Conservation (phyloP, 2,113 vertebrate species). For the Pitta sordida region DNA sequence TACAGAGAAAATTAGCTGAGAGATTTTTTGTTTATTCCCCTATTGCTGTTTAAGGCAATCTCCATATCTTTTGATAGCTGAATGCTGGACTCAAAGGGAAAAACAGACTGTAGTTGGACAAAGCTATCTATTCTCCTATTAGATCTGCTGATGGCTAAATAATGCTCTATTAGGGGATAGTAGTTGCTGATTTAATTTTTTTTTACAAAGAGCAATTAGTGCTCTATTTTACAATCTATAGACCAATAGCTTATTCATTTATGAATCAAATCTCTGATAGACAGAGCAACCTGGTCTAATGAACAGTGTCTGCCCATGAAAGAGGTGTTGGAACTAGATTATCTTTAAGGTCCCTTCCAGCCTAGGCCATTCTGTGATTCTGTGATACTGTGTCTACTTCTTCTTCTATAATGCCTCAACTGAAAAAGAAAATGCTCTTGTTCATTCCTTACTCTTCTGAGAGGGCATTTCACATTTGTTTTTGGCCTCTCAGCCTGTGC, state of each 20-base stretch:
- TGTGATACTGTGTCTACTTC: neutral
- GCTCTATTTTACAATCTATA: neutral
- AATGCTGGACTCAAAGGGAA: neutral
- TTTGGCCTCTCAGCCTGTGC: neutral
- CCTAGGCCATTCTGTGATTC: neutral
- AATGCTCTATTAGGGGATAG: neutral
- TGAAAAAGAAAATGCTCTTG: neutral
- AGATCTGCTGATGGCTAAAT: neutral
- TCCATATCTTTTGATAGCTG: neutral
- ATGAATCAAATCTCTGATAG: neutral
- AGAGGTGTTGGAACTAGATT: neutral
- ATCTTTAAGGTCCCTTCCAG: neutral
- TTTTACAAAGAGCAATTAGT: neutral
- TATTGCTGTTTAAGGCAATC: neutral
- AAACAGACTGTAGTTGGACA: neutral
- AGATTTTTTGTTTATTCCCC: neutral
- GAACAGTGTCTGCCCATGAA: neutral
- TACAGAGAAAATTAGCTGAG: neutral
- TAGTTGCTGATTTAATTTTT: neutral
- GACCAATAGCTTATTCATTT: neutral
- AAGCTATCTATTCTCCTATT: neutral
- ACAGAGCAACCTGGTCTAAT: neutral
- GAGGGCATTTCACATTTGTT: neutral
- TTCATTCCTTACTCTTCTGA: neutral
- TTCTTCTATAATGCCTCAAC: neutral